Evolutionary conservation across 2,888 invertebrate genomes (phyloP), one percentile per base, ranked within the genome.

Genomic region (Xylophagus ater): DNA sequence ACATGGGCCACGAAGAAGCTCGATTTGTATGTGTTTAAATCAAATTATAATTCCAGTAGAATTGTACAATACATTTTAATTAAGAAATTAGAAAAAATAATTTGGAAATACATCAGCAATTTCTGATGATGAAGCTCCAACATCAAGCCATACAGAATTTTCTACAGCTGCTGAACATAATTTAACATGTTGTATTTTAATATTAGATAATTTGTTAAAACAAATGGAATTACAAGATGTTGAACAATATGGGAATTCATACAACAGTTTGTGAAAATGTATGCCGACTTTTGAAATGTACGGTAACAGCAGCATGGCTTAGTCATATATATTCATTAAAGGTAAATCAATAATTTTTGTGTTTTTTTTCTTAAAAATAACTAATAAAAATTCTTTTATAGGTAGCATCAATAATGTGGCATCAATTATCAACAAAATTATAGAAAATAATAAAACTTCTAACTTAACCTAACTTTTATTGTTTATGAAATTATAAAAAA

Each of bases 171-270:
- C 75, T 12, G 81, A 81, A 53, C 68, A 80, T 37, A 88, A 90
- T 60, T 69, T 94, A n/a, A 86, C 87, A 1, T 94, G 94, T 57
- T 96, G 92, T 59, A 89, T 96, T 48, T 74, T 96, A 25, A 94
- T 97, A 92, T 68, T 97, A 46, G 97, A 98, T 58, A 83, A 96
- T 49, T 67, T 94, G 33, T 68, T 96, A 10, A 93, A 93, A 68
- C 97, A 98, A 79, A 77, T 89, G 76, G 86, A 88, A 57, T 68
- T 90, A 10, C 88, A 89, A 62, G 82, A 85, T 51, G 72, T 85
- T n/a, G 81, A 83, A 49, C 74, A 76, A 48, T 55, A 78, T 80
- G 48, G 87, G 87, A 26, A 72, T 87, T 41, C 78, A 81, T 54
- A 81, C 81, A 7, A 72, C 74, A 43, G 72, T 81, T 2, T 81